Evolutionary conservation across 2,113 vertebrate species (phyloP).

Genomic region (Tricholaema leucomelas): DNA sequence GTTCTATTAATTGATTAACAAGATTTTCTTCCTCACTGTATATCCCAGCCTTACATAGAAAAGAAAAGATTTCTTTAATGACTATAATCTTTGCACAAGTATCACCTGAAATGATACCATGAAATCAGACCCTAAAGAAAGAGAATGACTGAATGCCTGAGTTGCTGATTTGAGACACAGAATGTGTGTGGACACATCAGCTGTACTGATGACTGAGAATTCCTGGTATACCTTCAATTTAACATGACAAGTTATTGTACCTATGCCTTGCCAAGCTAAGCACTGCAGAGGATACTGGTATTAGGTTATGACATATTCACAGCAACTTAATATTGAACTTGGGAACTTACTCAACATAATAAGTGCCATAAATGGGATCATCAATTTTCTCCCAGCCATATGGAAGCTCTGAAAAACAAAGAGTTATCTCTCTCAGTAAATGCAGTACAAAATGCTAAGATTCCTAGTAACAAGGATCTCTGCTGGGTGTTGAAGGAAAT

Average conservation of each 20-base stretch:
- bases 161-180: slow-evolving; percentile 1
- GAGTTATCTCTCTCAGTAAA: slow-evolving; percentile 70
- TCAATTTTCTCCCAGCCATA: slow-evolving; percentile 99
- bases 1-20: neutral
- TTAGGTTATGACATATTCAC: slow-evolving; percentile 52
- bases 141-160: neutral
- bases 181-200: neutral
- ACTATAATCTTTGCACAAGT: slow-evolving; percentile 11
- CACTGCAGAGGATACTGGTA: slow-evolving; percentile 33
- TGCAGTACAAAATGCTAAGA: slow-evolving; percentile 48
- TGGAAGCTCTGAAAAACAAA: slow-evolving; percentile 94
- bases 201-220: neutral
- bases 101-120: neutral
- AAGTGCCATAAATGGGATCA: slow-evolving; percentile 99
- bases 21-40: neutral
- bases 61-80: slow-evolving; percentile 17
- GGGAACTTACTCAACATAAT: slow-evolving; percentile 98
- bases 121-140: slow-evolving; percentile 11
- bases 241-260: neutral
- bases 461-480: slow-evolving; percentile 48
- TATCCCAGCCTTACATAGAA: neutral
- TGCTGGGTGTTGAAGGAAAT: slow-evolving; percentile 2
- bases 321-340: slow-evolving; percentile 77
- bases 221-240: slow-evolving; percentile 1
- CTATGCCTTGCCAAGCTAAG: neutral